These are phyloP conservation scores for Dipus sagitta DNA, from an alignment of 2,797 vertebrate genomes.

Conservation along the genomic window DNA sequence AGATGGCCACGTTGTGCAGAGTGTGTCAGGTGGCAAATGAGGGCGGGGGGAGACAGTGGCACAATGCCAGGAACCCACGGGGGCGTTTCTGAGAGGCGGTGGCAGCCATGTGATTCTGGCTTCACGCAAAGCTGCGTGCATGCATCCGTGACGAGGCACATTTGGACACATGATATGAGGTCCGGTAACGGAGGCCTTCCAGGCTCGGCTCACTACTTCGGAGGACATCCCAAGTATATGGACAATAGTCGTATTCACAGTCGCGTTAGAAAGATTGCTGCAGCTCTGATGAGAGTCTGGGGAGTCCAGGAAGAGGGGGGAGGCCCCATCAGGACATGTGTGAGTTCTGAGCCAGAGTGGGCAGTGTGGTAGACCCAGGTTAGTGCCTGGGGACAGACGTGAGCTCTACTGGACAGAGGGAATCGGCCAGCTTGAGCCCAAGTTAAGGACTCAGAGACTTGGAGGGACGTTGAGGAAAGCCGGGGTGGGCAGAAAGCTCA, in stretches of 20 bases:
- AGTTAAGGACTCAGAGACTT: not conserved
- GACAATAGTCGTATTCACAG: not conserved
- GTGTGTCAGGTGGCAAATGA: not conserved
- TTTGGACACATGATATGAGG: not conserved
- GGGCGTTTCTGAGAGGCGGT: not conserved
- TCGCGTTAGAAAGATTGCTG: not conserved
- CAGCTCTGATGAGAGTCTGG: not conserved
- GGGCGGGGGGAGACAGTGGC: not conserved
- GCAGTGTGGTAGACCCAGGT: not conserved
- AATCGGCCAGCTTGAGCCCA: not conserved
- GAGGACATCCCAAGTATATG: not conserved
- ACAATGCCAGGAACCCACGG: not conserved
- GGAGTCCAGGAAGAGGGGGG: not conserved
- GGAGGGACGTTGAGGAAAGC: not conserved
- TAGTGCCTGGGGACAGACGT: accelerated
- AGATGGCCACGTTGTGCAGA: accelerated
- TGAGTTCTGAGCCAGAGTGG: not conserved
- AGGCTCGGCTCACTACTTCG: not conserved
- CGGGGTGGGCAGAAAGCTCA: not conserved
- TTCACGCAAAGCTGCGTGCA: not conserved
- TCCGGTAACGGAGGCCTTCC: not conserved
- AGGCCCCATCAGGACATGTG: not conserved
- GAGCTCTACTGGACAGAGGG: not conserved
- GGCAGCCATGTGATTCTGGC: not conserved
- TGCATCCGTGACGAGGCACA: not conserved